Base-by-base conservation (phyloP, 2,797 vertebrate genomes). In the Numenius phaeopus region DNA sequence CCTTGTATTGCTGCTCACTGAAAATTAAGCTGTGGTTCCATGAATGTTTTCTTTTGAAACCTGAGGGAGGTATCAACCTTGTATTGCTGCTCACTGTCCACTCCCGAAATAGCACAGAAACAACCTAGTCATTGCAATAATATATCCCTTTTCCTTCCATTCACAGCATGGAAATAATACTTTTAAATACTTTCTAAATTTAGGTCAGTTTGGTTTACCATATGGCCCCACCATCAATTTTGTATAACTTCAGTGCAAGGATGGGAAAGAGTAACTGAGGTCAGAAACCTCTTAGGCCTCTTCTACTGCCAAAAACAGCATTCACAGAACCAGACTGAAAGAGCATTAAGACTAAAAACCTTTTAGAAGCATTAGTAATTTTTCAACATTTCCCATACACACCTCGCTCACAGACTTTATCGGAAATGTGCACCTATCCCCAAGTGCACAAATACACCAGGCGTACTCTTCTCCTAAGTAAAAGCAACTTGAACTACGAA, bases 291-390 rank as follows among this genome's bases (percentile, higher is more conserved):
- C 34, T 83, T 52, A 47, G 55, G 59, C 30, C 59, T 83, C n/a
- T 94, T 42, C 37, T 78, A 10, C 37, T 67, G 52, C 40, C 47
- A 67, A 95, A 88, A n/a, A 0, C 37, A 66, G 8, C 29, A 65
- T 61, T 87, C 39, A 1, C 30, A 86, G 59, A 85, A 80, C 13
- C 52, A 89, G 66, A 84, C 0, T 34, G 27, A 67, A 83, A 78
- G 71, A 62, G 46, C 87, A 90, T 96, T 85, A 90, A 80, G 67
- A 34, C 71, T 92, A 80, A 95, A 96, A 96, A 59, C 57, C 78
- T 93, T 94, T 96, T 80, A 94, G 34, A 92, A 77, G 40, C 49
- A 76, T 83, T 83, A 88, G 69, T 57, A 87, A 58, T 88, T 75
- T 92, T 86, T 86, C 71, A 80, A 8, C 44, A 80, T 92, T 96